These are phyloP conservation scores for Passer montanus DNA, from an alignment of 2,113 vertebrate species.

Conservation along the genomic window DNA sequence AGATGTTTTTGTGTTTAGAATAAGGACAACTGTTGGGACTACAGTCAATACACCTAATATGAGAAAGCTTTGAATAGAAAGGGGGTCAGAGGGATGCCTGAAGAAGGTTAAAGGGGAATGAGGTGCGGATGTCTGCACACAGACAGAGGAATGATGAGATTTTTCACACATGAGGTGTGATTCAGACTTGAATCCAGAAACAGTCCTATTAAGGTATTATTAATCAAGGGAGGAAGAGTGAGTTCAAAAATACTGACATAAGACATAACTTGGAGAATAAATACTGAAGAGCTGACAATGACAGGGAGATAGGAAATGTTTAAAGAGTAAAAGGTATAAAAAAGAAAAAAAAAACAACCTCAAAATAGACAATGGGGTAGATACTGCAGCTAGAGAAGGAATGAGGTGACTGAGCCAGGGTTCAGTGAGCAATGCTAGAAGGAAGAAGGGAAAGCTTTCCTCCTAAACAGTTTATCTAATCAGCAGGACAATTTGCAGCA, in stretches of 20 bases:
- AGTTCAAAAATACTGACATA: neutral
- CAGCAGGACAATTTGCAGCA: neutral
- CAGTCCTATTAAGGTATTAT: neutral
- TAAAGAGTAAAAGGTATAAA: neutral
- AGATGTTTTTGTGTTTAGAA: neutral
- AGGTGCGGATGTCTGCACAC: neutral
- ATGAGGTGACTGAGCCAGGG: neutral
- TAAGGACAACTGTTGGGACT: neutral
- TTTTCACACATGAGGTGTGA: neutral
- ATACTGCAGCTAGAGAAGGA: neutral
- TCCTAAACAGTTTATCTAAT: neutral
- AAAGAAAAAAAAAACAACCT: neutral
- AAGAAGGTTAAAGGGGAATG: neutral
- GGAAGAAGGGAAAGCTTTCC: neutral
- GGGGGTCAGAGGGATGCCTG: rapidly evolving
- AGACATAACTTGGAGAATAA: neutral
- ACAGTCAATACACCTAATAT: neutral
- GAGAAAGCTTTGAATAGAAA: neutral
- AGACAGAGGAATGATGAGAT: neutral
- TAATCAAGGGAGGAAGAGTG: neutral
- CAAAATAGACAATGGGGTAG: neutral
- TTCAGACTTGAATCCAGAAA: neutral
- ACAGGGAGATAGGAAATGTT: neutral
- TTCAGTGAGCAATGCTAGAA: neutral
- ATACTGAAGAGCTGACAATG: neutral